phyloP scores from a whole-genome alignment of 2,797 vertebrate genomes.

The Orestias chungarensis region DNA sequence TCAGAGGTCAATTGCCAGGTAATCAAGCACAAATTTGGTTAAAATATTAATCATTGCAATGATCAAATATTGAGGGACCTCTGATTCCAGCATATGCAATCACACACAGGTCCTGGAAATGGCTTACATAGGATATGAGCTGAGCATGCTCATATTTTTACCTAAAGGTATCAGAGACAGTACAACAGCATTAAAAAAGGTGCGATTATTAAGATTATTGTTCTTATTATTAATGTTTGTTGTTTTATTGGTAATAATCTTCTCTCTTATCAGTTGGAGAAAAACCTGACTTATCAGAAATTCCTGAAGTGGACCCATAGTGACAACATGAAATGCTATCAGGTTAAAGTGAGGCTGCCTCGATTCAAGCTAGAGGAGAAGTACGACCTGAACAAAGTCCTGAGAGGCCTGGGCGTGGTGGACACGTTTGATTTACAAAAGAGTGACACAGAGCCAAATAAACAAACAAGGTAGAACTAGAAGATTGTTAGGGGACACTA shows the following conservation, averaged over 20 bases:
- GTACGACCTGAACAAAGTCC: slow-evolving; percentile 78
- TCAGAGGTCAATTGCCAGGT: slow-evolving; percentile 1
- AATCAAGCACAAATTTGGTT: not conserved
- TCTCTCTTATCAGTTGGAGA: slow-evolving; percentile 80
- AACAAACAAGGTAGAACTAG: slow-evolving; percentile 56
- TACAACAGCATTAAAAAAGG: slow-evolving; percentile 82
- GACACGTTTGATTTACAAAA: slow-evolving; percentile 86
- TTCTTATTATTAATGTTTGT: not conserved
- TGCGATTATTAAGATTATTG: slow-evolving; percentile 48
- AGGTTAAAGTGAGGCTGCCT: slow-evolving; percentile 80
- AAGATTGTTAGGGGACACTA: not conserved
- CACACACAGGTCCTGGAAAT: slow-evolving; percentile 82
- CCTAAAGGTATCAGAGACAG: slow-evolving; percentile 79
- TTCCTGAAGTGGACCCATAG: slow-evolving; percentile 81
- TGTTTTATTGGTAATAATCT: too few species aligned
- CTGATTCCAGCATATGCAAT: not conserved
- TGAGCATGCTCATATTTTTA: slow-evolving; percentile 89
- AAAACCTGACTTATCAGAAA: slow-evolving; percentile 79
- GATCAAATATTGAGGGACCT: not conserved
- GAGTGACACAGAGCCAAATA: too few species aligned
- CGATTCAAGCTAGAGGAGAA: slow-evolving; percentile 83
- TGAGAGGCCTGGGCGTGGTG: slow-evolving; percentile 84
- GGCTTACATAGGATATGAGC: slow-evolving; percentile 80
- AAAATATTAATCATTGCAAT: not conserved
- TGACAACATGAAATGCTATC: slow-evolving; percentile 67